Percentiles rank a stretch among this genome's conserved stretches.
Evolutionary conservation across 2,797 vertebrate species (phyloP).

Genomic region (Hafferia zeledoni): DNA sequence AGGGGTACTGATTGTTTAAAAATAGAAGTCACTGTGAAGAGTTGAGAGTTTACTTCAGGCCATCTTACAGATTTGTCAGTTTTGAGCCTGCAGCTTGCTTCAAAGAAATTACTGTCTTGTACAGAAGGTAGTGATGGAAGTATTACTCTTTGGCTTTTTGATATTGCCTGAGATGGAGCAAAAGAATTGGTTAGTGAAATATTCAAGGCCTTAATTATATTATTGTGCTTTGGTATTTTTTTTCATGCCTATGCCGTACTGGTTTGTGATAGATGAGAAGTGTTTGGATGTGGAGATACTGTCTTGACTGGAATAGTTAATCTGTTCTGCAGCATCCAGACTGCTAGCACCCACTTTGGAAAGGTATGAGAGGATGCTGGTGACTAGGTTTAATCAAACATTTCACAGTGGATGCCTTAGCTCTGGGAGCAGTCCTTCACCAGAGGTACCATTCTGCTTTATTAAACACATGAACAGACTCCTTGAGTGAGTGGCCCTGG

Average conservation of each 20-base stretch:
- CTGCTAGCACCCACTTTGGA: background rate
- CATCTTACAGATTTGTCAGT: background rate
- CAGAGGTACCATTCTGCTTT: background rate
- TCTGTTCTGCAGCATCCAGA: background rate
- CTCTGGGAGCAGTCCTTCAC: background rate
- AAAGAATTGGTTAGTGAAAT: background rate
- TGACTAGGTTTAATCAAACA: background rate
- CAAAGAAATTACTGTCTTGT: background rate
- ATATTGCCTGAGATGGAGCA: background rate
- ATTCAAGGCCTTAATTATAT: background rate
- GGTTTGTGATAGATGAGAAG: background rate
- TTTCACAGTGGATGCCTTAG: background rate
- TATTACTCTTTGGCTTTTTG: background rate
- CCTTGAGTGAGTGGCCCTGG: background rate
- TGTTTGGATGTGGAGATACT: background rate
- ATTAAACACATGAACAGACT: background rate
- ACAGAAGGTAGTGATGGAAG: background rate
- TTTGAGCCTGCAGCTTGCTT: background rate
- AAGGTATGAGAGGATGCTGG: background rate
- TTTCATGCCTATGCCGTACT: background rate
- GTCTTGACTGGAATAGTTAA: background rate
- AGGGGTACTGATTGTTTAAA: background rate
- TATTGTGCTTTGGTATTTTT: background rate
- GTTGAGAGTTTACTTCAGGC: background rate
- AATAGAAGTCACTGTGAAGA: background rate